Evolutionary conservation across 64 coral and sea anemone species (phyloP), one percentile per base, ranked within the genome.

Genomic region (Stylophora pistillata): DNA sequence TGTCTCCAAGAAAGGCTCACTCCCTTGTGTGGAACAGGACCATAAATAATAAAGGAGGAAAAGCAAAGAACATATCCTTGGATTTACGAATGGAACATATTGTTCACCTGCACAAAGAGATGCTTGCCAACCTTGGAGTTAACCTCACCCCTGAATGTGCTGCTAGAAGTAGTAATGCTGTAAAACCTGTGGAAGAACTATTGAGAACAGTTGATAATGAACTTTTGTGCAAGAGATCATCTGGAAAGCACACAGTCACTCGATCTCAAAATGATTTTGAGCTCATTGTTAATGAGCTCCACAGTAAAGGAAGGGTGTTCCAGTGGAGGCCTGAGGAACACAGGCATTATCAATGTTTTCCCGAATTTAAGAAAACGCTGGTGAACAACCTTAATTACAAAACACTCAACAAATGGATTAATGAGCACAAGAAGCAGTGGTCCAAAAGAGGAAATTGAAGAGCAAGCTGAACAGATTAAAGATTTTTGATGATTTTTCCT

Each of bases 21-120:
- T 72, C 79, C 55, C 58, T 94, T 18, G 86, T 9, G 2, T 89
- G 92, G 92, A 94, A 94, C 61, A 41, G 92, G 57, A 89, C 72
- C 54, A 73, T 94, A 25, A 89, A 94, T 20, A 94, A 30, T 10
- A 89, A 89, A 21, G 89, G 80, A 53, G 89, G 89, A 37, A n/a
- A 20, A 17, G 89, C 79, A 41, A 64, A 41, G 28, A 91, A 91
- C 72, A 91, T 91, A 18, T 77, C 89, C 18, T 32, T 91, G 68
- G 89, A 91, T 20, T 55, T 91, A 18, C 60, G 89, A 63, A 66
- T 91, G 70, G 89, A 91, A 41, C 79, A 91, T 29, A 10, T 91
- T 26, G 85, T 83, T 26, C 33, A 76, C 70, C 21, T 85, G 11
- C 55, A 34, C 15, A 91, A 91, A 12, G 80, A 73, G 15, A 30